Evolutionary conservation across 23 tunicate species (phyloP).

Genomic region (Halocynthia aurantium): DNA sequence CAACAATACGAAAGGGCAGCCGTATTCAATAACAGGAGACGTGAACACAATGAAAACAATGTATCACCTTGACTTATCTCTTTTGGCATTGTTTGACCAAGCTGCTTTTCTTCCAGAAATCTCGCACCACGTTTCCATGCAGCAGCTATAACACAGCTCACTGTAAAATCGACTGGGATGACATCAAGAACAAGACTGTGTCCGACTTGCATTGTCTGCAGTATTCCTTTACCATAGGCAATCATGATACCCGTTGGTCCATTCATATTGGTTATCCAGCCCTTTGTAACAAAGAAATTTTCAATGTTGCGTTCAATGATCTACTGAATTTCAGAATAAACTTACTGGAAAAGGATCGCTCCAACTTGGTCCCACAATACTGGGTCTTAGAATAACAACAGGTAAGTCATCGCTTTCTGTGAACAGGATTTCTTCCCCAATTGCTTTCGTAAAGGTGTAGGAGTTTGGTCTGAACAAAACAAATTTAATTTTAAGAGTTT

Average conservation of each 20-base stretch:
- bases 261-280: constrained; percentile 79
- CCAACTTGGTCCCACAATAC: constrained; percentile 74
- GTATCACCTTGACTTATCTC: background rate
- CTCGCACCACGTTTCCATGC: constrained; percentile 66
- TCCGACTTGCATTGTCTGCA: constrained; percentile 30
- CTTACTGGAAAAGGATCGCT: constrained; percentile 77
- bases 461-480: constrained; percentile 76
- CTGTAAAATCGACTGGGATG: constrained; percentile 78
- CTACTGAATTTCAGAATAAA: background rate
- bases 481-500: background rate
- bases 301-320: background rate
- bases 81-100: too few relatives aligned
- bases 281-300: constrained; percentile 31
- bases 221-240: constrained; percentile 70
- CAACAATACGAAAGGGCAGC: background rate
- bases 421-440: constrained; percentile 78
- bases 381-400: constrained; percentile 78
- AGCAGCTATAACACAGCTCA: constrained; percentile 73
- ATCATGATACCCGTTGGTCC: constrained; percentile 79
- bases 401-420: constrained; percentile 79
- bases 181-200: constrained; percentile 40
- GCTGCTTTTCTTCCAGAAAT: constrained; percentile 1
- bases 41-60: constrained; percentile 2
- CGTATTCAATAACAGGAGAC: background rate
- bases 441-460: constrained; percentile 82